Base-by-base conservation (phyloP, 2,888 invertebrate genomes). In the Agriopis marginaria region DNA sequence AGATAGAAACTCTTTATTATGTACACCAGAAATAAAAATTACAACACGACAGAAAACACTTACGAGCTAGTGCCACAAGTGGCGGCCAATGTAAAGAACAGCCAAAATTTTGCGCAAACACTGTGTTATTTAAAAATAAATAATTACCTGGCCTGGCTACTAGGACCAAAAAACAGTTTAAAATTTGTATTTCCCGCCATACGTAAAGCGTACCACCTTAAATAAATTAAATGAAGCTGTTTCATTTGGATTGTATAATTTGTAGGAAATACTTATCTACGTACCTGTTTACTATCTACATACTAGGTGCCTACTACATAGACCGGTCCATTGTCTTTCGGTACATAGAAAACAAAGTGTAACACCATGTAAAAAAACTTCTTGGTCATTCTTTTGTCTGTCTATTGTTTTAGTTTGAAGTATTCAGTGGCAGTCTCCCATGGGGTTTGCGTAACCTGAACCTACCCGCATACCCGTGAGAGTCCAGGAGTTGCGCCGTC, bases 301-400 rank as follows among this genome's bases (percentile, higher is more conserved):
- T 11, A 3, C 10, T 53, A 32, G 39, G n/a, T 54, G 54, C 7
- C 54, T 32, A 32, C 32, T 56, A 44, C 56, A 56, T 56, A 17
- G 55, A 14, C 56, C 61, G 60, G 55, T 67, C 70, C 68, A 72
- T 74, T 74, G 74, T 74, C 59, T 66, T 66, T 62, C 59, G 55
- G 68, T 67, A 69, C 11, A 58, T 63, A 45, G 53, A 63, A 66
- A 59, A 68, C 54, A 51, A 70, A 66, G 68, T 70, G 69, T 64
- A 70, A 71, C 71, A 56, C 49, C 44, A 54, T 40, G 54, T 62
- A 64, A 68, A 70, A 73, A 71, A 67, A 64, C 51, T 63, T 56
- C 69, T 70, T 73, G 70, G 75, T 62, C 66, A 70, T 75, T 72
- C 72, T 73, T 72, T 75, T 71, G 69, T 73, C 32, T 68, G 23